Conservation (phyloP, 92 coral and sea anemone species). For the Heliopora coerulea region DNA sequence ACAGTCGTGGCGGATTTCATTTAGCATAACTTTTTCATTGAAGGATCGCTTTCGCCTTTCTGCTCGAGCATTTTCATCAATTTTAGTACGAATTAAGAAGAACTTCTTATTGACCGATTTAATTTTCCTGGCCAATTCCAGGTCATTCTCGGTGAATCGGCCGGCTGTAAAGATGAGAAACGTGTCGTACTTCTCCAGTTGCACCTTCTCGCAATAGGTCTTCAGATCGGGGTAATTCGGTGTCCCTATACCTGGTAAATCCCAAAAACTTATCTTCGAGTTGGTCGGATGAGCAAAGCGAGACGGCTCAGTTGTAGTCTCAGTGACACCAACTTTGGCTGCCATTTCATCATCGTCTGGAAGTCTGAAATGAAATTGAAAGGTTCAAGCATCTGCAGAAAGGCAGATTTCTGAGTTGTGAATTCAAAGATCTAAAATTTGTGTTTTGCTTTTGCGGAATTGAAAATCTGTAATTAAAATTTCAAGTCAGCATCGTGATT, state of each 20-base stretch:
- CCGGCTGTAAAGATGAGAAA: constrained; percentile 37
- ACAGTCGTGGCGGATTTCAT: constrained; percentile 14
- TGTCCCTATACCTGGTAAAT: constrained; percentile 55
- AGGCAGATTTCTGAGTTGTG: no score
- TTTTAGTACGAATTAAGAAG: constrained; percentile 47
- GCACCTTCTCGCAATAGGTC: constrained; percentile 20
- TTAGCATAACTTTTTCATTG: constrained; percentile 38
- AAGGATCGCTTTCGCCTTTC: constrained; percentile 39
- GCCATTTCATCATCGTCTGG: constrained; percentile 41
- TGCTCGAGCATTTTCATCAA: constrained; percentile 24
- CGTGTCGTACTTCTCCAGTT: constrained; percentile 45
- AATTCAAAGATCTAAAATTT: no score
- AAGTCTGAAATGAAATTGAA: constrained; percentile 23
- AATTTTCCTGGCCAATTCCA: constrained; percentile 36
- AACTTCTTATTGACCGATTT: constrained; percentile 32
- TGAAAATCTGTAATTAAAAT: no score
- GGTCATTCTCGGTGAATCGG: constrained; percentile 47
- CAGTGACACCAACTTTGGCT: constrained; percentile 36
- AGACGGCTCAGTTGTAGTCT: constrained; percentile 25
- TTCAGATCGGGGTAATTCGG: constrained; percentile 45
- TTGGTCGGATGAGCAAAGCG: constrained; percentile 29
- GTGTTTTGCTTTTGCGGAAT: no score
- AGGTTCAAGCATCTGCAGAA: no score
- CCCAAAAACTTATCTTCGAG: constrained; percentile 41
- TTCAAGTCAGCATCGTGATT: no score